Percentiles rank a stretch among this genome's conserved stretches.
Conservation (phyloP, 35 echinoderm and acorn worm species). For the Anneissia japonica region DNA sequence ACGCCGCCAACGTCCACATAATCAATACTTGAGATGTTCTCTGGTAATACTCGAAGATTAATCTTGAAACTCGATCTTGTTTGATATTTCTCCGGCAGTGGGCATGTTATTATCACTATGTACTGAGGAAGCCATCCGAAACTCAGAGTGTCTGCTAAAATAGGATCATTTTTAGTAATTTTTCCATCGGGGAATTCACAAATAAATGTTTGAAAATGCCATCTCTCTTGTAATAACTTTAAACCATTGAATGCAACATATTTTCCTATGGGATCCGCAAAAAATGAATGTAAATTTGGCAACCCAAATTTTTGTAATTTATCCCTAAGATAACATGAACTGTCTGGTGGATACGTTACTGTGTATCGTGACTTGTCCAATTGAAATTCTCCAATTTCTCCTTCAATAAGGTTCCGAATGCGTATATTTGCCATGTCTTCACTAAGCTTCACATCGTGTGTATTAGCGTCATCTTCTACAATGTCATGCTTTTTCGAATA, state of each 20-base stretch:
- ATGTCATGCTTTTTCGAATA: too few species aligned
- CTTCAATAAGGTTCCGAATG: too few species aligned
- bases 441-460: too few species aligned
- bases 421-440: too few species aligned
- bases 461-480: too few species aligned
- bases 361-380: neutral
- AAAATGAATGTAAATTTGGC: conserved; percentile 53
- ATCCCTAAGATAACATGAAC: conserved; percentile 47
- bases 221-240: conserved; percentile 11
- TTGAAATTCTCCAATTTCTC: too few species aligned
- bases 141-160: conserved; percentile 36
- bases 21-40: neutral
- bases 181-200: conserved; percentile 45
- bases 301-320: conserved; percentile 29
- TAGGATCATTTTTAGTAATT: conserved; percentile 34
- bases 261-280: conserved; percentile 20
- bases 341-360: neutral
- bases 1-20: neutral
- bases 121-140: conserved; percentile 56
- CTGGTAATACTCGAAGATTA: conserved; percentile 39
- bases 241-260: conserved; percentile 47
- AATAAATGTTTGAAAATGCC: conserved; percentile 31
- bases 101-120: conserved; percentile 61
- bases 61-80: conserved; percentile 28
- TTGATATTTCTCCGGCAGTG: conserved; percentile 15